Conservation (phyloP, 2,113 vertebrate species). For the Vimba vimba region DNA sequence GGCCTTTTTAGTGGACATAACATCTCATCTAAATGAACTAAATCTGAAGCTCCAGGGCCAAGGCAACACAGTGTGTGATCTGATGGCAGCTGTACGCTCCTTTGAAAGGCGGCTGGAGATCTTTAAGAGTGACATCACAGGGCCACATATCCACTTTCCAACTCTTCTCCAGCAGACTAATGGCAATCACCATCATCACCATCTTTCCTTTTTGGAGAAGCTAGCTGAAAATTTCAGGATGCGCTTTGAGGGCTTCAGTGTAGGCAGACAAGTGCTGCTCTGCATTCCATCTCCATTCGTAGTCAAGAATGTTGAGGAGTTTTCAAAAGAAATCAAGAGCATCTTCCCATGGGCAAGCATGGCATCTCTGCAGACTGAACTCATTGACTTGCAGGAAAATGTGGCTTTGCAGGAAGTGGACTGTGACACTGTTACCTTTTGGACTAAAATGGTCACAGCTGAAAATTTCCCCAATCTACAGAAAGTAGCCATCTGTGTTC, state of each 20-base stretch:
- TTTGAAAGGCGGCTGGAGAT: background rate
- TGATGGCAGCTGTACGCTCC: constrained; percentile 13
- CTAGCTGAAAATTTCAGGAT: background rate
- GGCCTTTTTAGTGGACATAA: constrained; percentile 29
- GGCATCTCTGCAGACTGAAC: constrained; percentile 39
- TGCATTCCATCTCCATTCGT: too few relatives aligned
- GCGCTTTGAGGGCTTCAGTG: background rate
- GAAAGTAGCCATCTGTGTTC: constrained; percentile 1
- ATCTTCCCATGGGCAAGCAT: constrained; percentile 11
- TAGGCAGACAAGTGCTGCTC: too few relatives aligned
- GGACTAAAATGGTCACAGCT: constrained; percentile 44
- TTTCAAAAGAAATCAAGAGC: too few relatives aligned
- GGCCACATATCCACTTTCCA: background rate
- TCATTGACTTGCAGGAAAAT: constrained; percentile 37
- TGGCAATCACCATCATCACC: background rate
- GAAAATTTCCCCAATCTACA: background rate
- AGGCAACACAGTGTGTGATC: constrained; percentile 28
- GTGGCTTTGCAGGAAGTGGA: constrained; percentile 31
- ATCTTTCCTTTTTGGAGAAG: background rate
- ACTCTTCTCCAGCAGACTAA: background rate
- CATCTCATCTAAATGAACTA: constrained; percentile 29
- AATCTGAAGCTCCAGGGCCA: constrained; percentile 20
- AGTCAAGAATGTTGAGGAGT: background rate
- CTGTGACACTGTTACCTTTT: constrained; percentile 5
- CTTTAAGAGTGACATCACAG: constrained; percentile 26